These are phyloP conservation scores for Pontoporia blainvillei DNA, from an alignment of 2,113 vertebrate genomes.

Conservation along the genomic window DNA sequence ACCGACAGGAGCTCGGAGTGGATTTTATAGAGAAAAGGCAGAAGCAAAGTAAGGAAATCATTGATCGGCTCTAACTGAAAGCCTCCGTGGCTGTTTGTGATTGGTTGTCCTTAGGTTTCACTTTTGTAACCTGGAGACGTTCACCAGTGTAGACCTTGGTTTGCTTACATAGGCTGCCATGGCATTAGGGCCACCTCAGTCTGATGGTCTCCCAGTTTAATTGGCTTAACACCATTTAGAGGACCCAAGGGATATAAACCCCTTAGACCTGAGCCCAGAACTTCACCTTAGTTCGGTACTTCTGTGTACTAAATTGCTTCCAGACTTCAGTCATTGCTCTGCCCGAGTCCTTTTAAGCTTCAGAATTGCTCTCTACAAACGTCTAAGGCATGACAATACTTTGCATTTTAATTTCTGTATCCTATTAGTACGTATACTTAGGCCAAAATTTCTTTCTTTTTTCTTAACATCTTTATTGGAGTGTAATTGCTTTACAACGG, in stretches of 20 bases:
- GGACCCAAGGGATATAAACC: not conserved
- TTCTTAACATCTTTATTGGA: too few relatives aligned
- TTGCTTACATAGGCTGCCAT: not conserved
- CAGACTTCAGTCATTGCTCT: not conserved
- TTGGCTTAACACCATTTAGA: not conserved
- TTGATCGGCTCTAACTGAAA: not conserved
- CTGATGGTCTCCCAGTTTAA: not conserved
- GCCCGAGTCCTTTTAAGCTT: not conserved
- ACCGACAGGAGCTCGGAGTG: not conserved
- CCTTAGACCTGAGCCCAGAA: not conserved
- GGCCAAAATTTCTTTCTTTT: too few relatives aligned
- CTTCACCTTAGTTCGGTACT: not conserved
- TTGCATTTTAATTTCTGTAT: not conserved
- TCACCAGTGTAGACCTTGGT: not conserved
- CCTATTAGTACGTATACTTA: not conserved
- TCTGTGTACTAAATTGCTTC: not conserved
- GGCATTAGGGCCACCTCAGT: not conserved
- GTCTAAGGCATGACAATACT: not conserved
- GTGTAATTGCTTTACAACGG: too few relatives aligned
- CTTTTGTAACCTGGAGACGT: not conserved
- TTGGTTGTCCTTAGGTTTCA: not conserved
- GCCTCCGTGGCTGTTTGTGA: not conserved
- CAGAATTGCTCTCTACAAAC: not conserved
- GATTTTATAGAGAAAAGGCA: not conserved
- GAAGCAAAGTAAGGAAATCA: not conserved